Conservation (phyloP, 2,113 vertebrate species). For the Crotalus helleri region DNA sequence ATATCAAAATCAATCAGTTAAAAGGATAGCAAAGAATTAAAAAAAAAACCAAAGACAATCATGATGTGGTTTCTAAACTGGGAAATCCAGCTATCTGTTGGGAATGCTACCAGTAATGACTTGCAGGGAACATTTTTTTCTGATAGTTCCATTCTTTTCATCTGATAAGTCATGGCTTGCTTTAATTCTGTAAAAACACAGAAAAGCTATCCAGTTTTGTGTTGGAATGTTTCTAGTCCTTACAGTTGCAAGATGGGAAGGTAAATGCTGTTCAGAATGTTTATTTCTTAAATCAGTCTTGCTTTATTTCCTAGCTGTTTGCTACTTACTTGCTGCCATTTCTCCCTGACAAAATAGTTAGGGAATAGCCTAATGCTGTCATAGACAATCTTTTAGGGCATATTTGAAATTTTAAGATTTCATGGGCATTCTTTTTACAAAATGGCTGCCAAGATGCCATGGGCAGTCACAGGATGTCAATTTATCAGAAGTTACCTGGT, state of each 20-base stretch:
- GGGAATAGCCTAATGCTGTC: background rate
- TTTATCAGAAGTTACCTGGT: background rate
- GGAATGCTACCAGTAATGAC: background rate
- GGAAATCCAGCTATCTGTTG: background rate
- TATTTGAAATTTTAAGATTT: background rate
- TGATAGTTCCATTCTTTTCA: background rate
- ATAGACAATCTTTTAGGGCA: background rate
- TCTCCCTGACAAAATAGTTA: background rate
- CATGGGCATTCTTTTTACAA: background rate
- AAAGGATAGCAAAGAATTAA: background rate
- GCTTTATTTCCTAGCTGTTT: background rate
- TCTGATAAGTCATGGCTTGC: too few relatives aligned
- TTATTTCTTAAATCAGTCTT: background rate
- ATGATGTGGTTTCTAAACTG: background rate
- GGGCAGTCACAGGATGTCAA: background rate
- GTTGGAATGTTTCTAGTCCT: background rate
- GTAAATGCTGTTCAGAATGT: background rate
- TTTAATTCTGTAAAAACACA: background rate
- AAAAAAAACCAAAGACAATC: background rate
- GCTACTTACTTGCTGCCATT: background rate
- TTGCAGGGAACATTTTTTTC: background rate
- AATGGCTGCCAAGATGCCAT: background rate
- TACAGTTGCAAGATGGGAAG: background rate
- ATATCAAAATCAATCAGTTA: background rate
- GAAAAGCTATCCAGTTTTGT: background rate